Base-by-base conservation (phyloP, 2,888 invertebrate genomes). In the Sinhomidia bicolor region DNA sequence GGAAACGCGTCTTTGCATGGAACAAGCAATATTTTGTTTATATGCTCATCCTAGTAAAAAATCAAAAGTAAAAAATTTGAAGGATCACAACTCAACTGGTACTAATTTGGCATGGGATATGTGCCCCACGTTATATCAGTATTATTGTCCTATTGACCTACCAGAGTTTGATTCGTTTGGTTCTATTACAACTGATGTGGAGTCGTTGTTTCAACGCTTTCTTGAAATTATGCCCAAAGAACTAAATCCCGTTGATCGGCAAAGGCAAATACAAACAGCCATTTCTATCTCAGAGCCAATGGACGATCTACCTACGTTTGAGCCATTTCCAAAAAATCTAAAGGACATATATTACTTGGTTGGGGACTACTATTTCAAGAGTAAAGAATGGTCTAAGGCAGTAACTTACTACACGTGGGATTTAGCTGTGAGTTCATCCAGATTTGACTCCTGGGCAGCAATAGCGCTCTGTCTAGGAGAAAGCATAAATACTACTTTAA, bases 361-460 rank as follows among this genome's bases (percentile, higher is more conserved):
- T 29, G 99, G 96, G 0, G 99, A 99, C 94, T 97, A 96, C 94
- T 96, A 98, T 94, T 98, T 98, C 93, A 99, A 99, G 94, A 97
- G 96, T 93, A 96, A 96, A 92, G 97, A 98, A 91, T 95, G 93
- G 90, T 94, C 94, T 36, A 95, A 96, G 93, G 97, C 98, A 12
- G 95, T 97, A 1, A 96, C 96, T 93, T 98, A 96, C 93, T 98
- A 98, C 93, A 95, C 96, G 84, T 94, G 96, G 92, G 99, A 99
- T 94, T 94, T 99, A 29, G 96, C 97, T 90, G 95, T 97, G 41
- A 96, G 97, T 93, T 96, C 96, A 0, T 26, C 51, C 0, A 95
- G 98, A 79, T 95, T 98, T 88, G 98, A 98, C 94, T 97, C 99
- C 0, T 99, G 99, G 99, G 98, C 98, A 0, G 96, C 97, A 82